Evolutionary conservation across 2,113 vertebrate species (phyloP).

Genomic region (Cheirogaleus medius): DNA sequence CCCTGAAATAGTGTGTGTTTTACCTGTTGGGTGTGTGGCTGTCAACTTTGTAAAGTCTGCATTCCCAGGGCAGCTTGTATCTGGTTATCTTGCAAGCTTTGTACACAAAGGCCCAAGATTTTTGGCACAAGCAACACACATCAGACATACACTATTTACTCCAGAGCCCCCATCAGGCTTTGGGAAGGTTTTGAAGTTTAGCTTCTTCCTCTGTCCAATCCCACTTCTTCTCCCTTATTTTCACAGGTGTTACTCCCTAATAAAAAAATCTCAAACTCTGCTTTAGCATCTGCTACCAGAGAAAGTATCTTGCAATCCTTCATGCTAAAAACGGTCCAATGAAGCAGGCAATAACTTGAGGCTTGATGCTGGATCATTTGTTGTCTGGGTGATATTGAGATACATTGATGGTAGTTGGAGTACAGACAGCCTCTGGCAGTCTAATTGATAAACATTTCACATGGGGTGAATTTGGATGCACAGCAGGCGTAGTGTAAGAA

Average conservation of each 20-base stretch:
- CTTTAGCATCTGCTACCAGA: neutral
- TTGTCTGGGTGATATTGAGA: neutral
- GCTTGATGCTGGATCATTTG: neutral
- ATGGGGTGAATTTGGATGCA: neutral
- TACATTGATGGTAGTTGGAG: neutral
- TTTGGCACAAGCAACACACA: neutral
- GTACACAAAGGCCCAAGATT: neutral
- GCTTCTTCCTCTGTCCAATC: neutral
- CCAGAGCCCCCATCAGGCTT: neutral
- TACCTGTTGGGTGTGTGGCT: no score
- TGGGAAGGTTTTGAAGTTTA: neutral
- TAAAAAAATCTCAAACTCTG: neutral
- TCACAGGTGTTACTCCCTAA: neutral
- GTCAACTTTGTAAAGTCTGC: neutral
- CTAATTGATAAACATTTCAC: neutral
- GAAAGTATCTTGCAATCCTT: neutral
- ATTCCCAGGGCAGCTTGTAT: neutral
- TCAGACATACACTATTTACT: neutral
- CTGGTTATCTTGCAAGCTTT: neutral
- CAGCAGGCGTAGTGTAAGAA: neutral
- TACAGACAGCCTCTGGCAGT: neutral
- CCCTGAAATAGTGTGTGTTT: no score
- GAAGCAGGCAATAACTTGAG: neutral
- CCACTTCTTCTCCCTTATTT: neutral
- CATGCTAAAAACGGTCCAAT: neutral